Evolutionary conservation across 2,888 invertebrate species (phyloP), one percentile per base, ranked within the genome.

Genomic region (Dicyrtoma fusca): DNA sequence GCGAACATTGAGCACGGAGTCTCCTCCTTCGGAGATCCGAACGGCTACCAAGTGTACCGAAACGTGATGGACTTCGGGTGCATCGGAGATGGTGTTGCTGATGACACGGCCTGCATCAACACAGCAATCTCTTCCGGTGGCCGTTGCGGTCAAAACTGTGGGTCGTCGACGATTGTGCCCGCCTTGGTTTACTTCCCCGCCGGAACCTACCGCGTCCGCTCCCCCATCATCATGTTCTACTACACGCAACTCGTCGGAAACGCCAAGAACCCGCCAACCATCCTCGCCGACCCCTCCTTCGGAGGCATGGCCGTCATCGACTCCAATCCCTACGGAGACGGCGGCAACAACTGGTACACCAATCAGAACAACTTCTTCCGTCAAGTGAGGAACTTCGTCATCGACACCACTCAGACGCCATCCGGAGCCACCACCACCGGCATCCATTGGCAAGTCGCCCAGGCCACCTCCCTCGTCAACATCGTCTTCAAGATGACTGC

Each of bases 401-500:
- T 78, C 14, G 78, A 78, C 69, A 61, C 68, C 26, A 75, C 76
- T 11, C 70, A 34, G 13, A 71, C 75, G 1, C 75, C 78, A 11
- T 11, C 73, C 8, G 13, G n/a, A 3, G 17, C 65, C 14, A 57
- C 44, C 0, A 66, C 75, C 21, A 78, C 76, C 17, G 76, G 76
- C 26, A 69, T 78, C n/a, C 78, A 78, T 74, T 78, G 78, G 78
- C 78, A 78, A 73, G 78, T 78, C 0, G 78, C 78, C 21, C 78
- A 78, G 57, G 78, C 78, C 64, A 78, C 78, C 13, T 74, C 74
- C 26, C 62, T 78, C n/a, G 64, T 75, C 71, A 78, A 78, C 66
- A 49, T 78, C 42, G 61, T 70, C 44, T 78, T 78, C 69, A 70
- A 64, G 19, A 76, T 78, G 78, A 72, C 74, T 10, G 53, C 69